These are phyloP conservation scores for Archilochus colubris DNA, from an alignment of 2,113 vertebrate genomes.

Conservation along the genomic window DNA sequence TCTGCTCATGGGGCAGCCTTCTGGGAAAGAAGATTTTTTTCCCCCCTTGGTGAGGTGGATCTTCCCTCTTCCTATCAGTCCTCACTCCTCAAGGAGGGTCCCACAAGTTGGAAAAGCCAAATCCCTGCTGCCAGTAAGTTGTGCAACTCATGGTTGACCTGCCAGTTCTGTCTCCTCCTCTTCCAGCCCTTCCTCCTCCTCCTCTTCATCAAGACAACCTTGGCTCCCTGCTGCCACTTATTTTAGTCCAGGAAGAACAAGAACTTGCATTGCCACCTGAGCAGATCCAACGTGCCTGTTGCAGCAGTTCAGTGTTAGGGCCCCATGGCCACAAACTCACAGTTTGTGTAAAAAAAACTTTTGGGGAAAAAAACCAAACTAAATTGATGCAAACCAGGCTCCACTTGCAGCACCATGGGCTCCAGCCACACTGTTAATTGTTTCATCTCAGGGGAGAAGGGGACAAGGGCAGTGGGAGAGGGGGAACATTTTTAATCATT, in stretches of 20 bases:
- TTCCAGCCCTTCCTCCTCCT: not conserved
- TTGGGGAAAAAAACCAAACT: no score
- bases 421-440: not conserved
- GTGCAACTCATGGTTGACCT: not conserved
- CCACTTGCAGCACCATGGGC: fast-evolving
- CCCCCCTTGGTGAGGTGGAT: not conserved
- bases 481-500: not conserved
- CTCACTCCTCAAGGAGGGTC: not conserved
- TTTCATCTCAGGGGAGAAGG: not conserved
- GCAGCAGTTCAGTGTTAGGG: fast-evolving
- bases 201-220: not conserved
- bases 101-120: not conserved
- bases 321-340: not conserved
- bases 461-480: not conserved
- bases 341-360: not conserved
- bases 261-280: not conserved
- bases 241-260: not conserved
- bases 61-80: not conserved
- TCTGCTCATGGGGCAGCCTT: not conserved
- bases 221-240: not conserved
- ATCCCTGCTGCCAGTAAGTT: not conserved
- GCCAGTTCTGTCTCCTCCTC: not conserved
- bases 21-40: not conserved
- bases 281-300: not conserved
- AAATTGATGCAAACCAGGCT: not conserved